These are phyloP conservation scores for Danionella cerebrum DNA, from an alignment of 2,113 vertebrate genomes.

Conservation along the genomic window DNA sequence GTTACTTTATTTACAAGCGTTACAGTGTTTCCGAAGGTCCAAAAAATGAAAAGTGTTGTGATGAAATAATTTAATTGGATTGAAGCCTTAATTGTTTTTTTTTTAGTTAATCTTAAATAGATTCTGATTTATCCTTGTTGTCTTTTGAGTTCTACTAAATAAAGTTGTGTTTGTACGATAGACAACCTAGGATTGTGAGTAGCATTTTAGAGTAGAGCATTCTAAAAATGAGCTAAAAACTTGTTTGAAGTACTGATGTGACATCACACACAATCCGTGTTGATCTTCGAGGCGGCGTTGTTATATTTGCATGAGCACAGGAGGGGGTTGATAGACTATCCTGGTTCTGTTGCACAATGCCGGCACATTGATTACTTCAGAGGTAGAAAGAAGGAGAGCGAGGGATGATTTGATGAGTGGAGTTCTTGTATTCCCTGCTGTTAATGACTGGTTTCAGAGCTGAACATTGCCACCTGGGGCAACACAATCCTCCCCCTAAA, in stretches of 20 bases:
- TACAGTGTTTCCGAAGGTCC: too few relatives aligned
- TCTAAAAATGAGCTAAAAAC: too few relatives aligned
- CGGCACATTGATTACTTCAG: slow-evolving; percentile 38
- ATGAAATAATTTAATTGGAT: too few relatives aligned
- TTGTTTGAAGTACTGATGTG: neutral
- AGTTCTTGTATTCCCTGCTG: slow-evolving; percentile 40
- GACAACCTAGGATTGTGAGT: too few relatives aligned
- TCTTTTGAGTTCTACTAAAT: too few relatives aligned
- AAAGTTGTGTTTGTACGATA: too few relatives aligned
- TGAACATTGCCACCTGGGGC: slow-evolving; percentile 38
- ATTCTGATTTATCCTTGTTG: too few relatives aligned
- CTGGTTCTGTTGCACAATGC: slow-evolving; percentile 31
- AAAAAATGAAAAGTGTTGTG: too few relatives aligned
- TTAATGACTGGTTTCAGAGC: slow-evolving; percentile 38
- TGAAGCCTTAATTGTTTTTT: too few relatives aligned
- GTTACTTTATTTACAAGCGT: too few relatives aligned
- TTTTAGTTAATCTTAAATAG: too few relatives aligned
- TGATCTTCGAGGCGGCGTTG: slow-evolving; percentile 24
- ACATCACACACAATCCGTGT: slow-evolving; percentile 12
- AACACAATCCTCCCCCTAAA: slow-evolving; percentile 14
- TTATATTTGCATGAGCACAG: slow-evolving; percentile 39
- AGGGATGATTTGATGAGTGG: slow-evolving; percentile 41
- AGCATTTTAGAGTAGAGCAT: too few relatives aligned
- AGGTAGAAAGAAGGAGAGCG: slow-evolving; percentile 33
- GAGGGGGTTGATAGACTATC: slow-evolving; percentile 45